These are phyloP conservation scores for Theodoxus fluviatilis DNA, from an alignment of 2,888 invertebrate genomes.

Conservation along the genomic window DNA sequence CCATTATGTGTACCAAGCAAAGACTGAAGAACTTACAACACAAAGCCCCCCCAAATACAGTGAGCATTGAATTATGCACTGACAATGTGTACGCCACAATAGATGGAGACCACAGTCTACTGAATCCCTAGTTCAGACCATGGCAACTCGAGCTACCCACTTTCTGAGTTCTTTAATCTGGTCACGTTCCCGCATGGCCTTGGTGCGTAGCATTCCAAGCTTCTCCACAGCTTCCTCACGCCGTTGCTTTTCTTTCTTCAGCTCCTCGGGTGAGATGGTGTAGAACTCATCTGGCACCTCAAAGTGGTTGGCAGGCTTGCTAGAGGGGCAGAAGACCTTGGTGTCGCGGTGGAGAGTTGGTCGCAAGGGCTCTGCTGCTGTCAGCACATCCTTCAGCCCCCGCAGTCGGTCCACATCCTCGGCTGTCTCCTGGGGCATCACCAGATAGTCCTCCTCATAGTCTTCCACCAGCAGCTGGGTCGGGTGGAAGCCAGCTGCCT, in stretches of 20 bases:
- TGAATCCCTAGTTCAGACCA: too few relatives aligned
- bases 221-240: conserved; percentile 78
- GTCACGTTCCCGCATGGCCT: conserved; percentile 93
- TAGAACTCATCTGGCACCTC: conserved; percentile 87
- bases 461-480: conserved; percentile 49
- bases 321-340: conserved; percentile 48
- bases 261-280: conserved; percentile 79
- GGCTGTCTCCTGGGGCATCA: conserved; percentile 52
- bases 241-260: conserved; percentile 75
- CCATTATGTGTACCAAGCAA: too few relatives aligned
- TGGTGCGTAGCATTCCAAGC: conserved; percentile 85
- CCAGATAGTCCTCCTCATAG: conserved; percentile 68
- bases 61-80: too few relatives aligned
- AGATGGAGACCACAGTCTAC: too few relatives aligned
- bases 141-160: too few relatives aligned
- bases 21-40: too few relatives aligned
- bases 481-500: conserved; percentile 81
- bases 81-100: too few relatives aligned
- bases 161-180: conserved; percentile 80
- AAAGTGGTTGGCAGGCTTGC: conserved; percentile 53
- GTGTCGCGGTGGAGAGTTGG: conserved; percentile 79
- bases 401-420: conserved; percentile 65
- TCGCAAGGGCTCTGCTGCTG: conserved; percentile 80
- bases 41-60: too few relatives aligned
- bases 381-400: conserved; percentile 79